These are phyloP conservation scores for Ardeotis arabs DNA, from an alignment of 2,113 vertebrate genomes.

Conservation along the genomic window DNA sequence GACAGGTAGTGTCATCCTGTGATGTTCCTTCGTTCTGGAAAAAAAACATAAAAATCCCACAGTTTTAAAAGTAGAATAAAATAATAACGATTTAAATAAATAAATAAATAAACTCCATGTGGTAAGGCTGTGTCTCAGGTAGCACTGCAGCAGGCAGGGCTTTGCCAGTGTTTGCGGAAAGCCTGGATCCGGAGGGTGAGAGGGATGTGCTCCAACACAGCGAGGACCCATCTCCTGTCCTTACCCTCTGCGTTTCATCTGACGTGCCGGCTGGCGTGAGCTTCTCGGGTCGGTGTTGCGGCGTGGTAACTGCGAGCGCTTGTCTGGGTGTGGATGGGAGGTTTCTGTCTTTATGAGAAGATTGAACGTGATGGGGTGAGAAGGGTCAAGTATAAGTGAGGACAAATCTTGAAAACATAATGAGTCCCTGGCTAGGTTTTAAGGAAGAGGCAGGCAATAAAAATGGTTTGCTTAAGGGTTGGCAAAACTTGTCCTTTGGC, in stretches of 20 bases:
- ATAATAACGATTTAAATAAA: not conserved
- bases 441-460: not conserved
- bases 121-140: fast-evolving
- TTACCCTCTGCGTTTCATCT: fast-evolving
- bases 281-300: not conserved
- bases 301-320: fast-evolving
- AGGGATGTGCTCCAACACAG: fast-evolving
- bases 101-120: fast-evolving
- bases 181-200: not conserved
- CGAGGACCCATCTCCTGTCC: fast-evolving
- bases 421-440: not conserved
- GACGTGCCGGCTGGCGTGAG: not conserved
- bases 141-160: not conserved
- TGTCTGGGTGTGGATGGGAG: not conserved
- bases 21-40: not conserved
- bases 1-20: not conserved
- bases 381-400: not conserved
- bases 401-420: not conserved
- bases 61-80: not conserved
- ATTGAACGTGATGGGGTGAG: not conserved
- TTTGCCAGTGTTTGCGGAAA: not conserved
- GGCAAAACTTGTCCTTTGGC: not conserved
- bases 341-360: not conserved
- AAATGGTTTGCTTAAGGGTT: not conserved
- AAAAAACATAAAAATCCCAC: not conserved